Evolutionary conservation across 2,888 invertebrate species (phyloP).

Genomic region (Drosophila imparisetae): DNA sequence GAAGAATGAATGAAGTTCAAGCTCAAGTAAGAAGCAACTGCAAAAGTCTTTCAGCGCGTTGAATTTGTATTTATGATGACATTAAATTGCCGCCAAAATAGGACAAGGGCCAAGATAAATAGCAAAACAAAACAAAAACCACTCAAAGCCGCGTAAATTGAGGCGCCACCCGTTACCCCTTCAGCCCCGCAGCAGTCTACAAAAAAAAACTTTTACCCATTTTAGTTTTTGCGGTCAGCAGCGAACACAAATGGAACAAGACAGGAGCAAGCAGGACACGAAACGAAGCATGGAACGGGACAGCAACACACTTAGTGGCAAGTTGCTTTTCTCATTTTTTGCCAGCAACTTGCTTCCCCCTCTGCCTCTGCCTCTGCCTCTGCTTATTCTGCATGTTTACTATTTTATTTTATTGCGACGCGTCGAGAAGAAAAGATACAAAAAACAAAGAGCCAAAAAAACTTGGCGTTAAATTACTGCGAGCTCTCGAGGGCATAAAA

Average conservation of each 20-base stretch:
- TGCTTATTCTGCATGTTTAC: constrained; percentile 66
- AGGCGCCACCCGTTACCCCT: constrained; percentile 27
- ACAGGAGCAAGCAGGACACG: constrained; percentile 7
- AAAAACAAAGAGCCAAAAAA: constrained; percentile 35
- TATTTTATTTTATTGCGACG: constrained; percentile 76
- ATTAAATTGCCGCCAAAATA: constrained; percentile 71
- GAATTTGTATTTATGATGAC: constrained; percentile 79
- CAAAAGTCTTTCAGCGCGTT: constrained; percentile 61
- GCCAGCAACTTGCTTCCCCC: constrained; percentile 44
- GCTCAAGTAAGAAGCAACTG: constrained; percentile 49
- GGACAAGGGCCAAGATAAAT: constrained; percentile 67
- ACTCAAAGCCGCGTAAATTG: constrained; percentile 78
- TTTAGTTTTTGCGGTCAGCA: constrained; percentile 61
- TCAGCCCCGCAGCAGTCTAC: background rate
- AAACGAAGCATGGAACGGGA: constrained; percentile 12
- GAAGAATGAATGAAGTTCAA: constrained; percentile 65
- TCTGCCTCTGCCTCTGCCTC: constrained; percentile 12
- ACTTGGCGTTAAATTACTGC: constrained; percentile 80
- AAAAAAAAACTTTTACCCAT: constrained; percentile 50
- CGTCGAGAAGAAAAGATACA: constrained; percentile 32
- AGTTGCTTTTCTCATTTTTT: constrained; percentile 62
- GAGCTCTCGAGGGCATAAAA: constrained; percentile 75
- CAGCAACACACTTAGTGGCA: constrained; percentile 59
- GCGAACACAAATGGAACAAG: constrained; percentile 12
- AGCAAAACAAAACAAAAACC: constrained; percentile 77